phyloP scores from a whole-genome alignment of 2,113 vertebrate genomes.

The Riparia riparia region DNA sequence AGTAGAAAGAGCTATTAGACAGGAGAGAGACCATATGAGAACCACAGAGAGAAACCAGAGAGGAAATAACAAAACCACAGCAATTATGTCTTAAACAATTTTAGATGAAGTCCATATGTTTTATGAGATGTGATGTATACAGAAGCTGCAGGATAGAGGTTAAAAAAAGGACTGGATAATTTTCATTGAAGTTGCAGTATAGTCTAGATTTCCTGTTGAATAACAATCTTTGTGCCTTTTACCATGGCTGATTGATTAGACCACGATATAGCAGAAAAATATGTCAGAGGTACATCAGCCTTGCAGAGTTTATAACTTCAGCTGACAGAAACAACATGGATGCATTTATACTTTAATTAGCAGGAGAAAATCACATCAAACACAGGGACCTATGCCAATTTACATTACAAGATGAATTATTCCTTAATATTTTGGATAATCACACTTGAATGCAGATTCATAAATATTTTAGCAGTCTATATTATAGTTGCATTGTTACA shows the following conservation, averaged over 20 bases:
- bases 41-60: neutral
- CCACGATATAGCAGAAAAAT: neutral
- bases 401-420: neutral
- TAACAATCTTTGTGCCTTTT: neutral
- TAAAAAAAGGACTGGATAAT: neutral
- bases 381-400: neutral
- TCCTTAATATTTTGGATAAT: constrained; percentile 8
- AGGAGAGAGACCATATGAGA: neutral
- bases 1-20: neutral
- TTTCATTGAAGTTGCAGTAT: neutral
- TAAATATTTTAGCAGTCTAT: neutral
- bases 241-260: neutral
- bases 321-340: neutral
- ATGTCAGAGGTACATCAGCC: neutral
- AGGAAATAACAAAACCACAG: neutral
- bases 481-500: neutral
- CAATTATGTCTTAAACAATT: neutral
- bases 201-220: neutral
- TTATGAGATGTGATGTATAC: neutral
- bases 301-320: neutral
- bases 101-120: neutral
- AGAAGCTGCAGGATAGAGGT: neutral
- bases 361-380: neutral
- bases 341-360: neutral
- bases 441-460: neutral